Evolutionary conservation across 2,888 invertebrate species (phyloP), one percentile per base, ranked within the genome.

Genomic region (Chymomyza procnemis): DNA sequence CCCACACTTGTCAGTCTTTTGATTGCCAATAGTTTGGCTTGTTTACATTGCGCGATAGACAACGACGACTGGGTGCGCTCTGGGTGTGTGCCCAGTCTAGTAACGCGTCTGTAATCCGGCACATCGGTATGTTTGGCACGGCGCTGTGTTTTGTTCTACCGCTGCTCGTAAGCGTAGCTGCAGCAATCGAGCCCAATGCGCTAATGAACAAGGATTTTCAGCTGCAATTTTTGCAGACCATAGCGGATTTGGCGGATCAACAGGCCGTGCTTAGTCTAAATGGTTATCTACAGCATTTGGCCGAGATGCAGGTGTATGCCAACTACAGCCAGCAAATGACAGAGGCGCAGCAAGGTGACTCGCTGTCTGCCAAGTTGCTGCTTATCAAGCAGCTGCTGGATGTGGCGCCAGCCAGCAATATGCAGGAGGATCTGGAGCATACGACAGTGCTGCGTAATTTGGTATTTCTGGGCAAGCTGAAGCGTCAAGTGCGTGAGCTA

Each of bases 381-480:
- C 79, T 89, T 1, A 78, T 89, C 30, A 89, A 88, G 62, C 89
- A 89, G 55, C 66, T 88, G 60, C 70, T 89, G 26, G 89, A 89
- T 60, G 71, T 74, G 74, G 14, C 66, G 60, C 0, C 69, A 66
- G 50, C 4, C 26, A 54, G 5, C 30, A 64, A 0, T 1, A 21
- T 71, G 21, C 64, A 67, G 8, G 58, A 66, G 54, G 61, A 69
- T 52, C 54, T 71, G 69, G 70, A 72, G 61, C 69, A 74, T 48
- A 85, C 72, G 1, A 66, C 73, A 12, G 82, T 82, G 19, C 26
- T 87, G 48, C 78, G 89, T 5, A 89, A 89, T 73, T 64, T 88
- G 0, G 71, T 78, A 1, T 89, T 89, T 6, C 72, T 89, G 0
- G 74, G 73, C 1, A 88, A 85, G 41, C 63, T 89, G 0, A 76